Evolutionary conservation across 2,888 invertebrate genomes (phyloP), one percentile per base, ranked within the genome.

Genomic region (Pyrrhosoma nymphula): DNA sequence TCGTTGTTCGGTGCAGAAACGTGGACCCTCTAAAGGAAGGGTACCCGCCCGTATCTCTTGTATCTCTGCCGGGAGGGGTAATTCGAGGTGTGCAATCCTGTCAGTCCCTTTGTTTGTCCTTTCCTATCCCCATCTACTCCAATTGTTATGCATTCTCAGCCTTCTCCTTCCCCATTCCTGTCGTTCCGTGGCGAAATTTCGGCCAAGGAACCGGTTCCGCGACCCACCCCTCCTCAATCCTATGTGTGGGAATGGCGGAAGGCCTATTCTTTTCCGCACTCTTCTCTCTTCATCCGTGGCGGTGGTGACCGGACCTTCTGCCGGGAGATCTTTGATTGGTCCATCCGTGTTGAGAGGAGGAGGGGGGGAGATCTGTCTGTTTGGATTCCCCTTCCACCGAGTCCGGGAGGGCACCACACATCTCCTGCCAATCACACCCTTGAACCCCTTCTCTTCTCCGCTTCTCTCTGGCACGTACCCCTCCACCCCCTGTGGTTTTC

Each of bases 401-500:
- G 0, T 60, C 20, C 16, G 60, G 16, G 16, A 1, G 60, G 60
- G 20, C 60, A 60, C 60, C 69, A 1, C 26, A 23, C 69, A 23
- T 26, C n/a, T 69, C 3, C 69, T 26, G 23, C 69, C 26, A 12
- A 12, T 26, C 69, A 69, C 69, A 82, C 75, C 75, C 30, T 26
- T 18, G 0, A 16, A 1, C 16, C 35, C 30, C 75, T 82, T 18
- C 75, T 20, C 30, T 23, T 69, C 93, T 26, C 93, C 47, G n/a
- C 56, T 10, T n/a, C 14, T n/a, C 55, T 63, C 30, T 56, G 47
- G 56, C n/a, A 56, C n/a, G 30, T n/a, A 39, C 60, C 30, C n/a
- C 91, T 56, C 60, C 91, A 23, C 91, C 60, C 91, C 91, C 63
- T 18, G 20, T 93, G n/a, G 35, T 90, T n/a, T 26, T n/a, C 56